Conservation (phyloP, 2,797 vertebrate species). For the Coregonus ussuriensis region DNA sequence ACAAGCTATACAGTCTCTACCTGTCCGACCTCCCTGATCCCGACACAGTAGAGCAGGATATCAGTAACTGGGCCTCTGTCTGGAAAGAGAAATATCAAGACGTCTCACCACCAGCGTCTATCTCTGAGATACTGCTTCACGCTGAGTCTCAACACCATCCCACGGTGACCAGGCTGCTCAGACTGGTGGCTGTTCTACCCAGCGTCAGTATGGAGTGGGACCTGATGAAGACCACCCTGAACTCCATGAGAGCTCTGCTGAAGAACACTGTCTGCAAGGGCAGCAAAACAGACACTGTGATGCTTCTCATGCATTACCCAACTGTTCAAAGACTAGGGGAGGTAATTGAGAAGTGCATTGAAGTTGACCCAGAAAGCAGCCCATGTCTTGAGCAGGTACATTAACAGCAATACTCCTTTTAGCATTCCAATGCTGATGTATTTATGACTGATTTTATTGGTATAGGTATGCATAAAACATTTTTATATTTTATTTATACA, state of each 20-base stretch:
- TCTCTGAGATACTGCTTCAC: slow-evolving; percentile 89
- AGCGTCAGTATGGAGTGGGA: slow-evolving; percentile 92
- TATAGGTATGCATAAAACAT: too few relatives aligned
- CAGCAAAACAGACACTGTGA: slow-evolving; percentile 80
- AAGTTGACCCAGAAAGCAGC: slow-evolving; percentile 81
- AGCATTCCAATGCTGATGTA: too few relatives aligned
- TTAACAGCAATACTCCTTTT: neutral
- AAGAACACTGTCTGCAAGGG: slow-evolving; percentile 82
- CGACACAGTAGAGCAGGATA: slow-evolving; percentile 85
- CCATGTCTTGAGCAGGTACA: slow-evolving; percentile 71
- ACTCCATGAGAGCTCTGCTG: slow-evolving; percentile 85
- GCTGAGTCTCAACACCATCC: slow-evolving; percentile 90
- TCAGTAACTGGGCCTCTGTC: slow-evolving; percentile 89
- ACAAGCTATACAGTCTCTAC: slow-evolving; percentile 87
- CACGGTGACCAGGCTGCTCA: slow-evolving; percentile 86
- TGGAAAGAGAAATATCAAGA: slow-evolving; percentile 94
- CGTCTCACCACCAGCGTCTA: slow-evolving; percentile 86
- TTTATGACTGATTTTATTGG: too few relatives aligned
- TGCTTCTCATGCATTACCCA: slow-evolving; percentile 87
- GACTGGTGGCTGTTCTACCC: slow-evolving; percentile 89
- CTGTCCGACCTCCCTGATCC: slow-evolving; percentile 88
- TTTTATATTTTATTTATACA: neutral
- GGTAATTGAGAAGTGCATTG: slow-evolving; percentile 87
- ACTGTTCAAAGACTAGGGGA: slow-evolving; percentile 86
- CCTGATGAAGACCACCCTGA: slow-evolving; percentile 86